Evolutionary conservation across 2,113 vertebrate genomes (phyloP), one percentile per base, ranked within the genome.

Genomic region (Caranx ignobilis): DNA sequence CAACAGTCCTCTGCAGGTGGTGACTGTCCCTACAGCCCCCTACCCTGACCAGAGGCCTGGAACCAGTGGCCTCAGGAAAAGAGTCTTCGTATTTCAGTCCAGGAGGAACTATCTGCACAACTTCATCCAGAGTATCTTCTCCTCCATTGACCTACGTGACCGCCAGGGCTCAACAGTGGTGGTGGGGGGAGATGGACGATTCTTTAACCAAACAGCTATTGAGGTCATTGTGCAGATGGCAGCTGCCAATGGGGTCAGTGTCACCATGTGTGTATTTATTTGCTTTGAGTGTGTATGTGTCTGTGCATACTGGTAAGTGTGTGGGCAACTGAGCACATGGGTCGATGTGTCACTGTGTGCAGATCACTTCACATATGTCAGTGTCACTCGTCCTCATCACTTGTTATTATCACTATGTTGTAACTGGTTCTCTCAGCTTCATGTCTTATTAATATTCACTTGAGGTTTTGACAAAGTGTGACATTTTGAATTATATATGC

Each of bases 161-260:
- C 97, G 97, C 19, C 98, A 99, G 92, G 97, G 97, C 81, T 96
- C 97, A 31, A 96, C 97, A 34, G 65, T 99, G 93, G 96, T 99
- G 79, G 96, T 98, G 55, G 98, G 98, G 89, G 97, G 98, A 80
- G 98, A 99, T 77, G 98, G 98, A 66, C 96, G 97, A 82, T 99
- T 97, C 93, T 96, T 98, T 90, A 99, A 97, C 94, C 96, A 90
- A 69, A 90, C 94, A 11, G 97, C 97, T 79, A 95, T 97, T 88
- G 95, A 96, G 92, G 95, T 97, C 82, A 96, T 98, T 90, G 96
- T 96, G 87, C 97, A 98, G 94, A 99, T 99, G 97, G 97, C 98
- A 63, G 98, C 97, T 47, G 98, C 97, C 91, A 99, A 98, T 0
- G 97, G 98, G 97, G 98, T 99, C 92, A 96, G 98, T 98, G 95